Evolutionary conservation across 2,797 vertebrate genomes (phyloP).

Genomic region (Ateles fusciceps): DNA sequence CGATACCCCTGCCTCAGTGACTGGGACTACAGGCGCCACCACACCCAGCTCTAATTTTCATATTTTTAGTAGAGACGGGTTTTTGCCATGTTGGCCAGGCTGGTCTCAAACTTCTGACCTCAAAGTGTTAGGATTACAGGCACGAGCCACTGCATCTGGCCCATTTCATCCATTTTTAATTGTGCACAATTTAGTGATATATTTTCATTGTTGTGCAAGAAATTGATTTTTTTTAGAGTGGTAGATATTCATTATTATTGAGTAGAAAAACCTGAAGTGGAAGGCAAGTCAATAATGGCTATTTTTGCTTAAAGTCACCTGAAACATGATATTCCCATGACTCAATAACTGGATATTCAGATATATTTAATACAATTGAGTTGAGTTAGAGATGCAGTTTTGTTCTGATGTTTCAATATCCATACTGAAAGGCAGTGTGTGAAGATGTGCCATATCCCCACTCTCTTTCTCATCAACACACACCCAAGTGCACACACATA

Average conservation of each 20-base stretch:
- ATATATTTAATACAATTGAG: not conserved
- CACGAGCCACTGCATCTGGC: not conserved
- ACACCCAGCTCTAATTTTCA: not conserved
- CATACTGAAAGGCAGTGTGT: not conserved
- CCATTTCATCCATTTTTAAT: not conserved
- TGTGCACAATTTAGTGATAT: not conserved
- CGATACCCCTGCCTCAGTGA: not conserved
- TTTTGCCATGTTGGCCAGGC: not conserved
- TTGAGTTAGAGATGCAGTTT: not conserved
- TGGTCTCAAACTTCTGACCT: not conserved
- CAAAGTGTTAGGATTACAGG: not conserved
- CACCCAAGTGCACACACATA: accelerated
- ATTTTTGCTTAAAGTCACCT: not conserved
- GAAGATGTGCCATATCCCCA: accelerated
- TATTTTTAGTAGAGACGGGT: not conserved
- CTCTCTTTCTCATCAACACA: not conserved
- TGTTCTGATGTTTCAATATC: not conserved
- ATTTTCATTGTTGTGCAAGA: not conserved
- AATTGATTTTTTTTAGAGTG: not conserved
- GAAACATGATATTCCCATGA: not conserved
- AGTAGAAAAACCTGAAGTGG: not conserved
- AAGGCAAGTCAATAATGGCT: not conserved
- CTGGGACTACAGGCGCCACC: not conserved
- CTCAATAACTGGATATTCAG: not conserved
- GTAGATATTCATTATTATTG: not conserved